Base-by-base conservation (phyloP, 2,113 vertebrate genomes). In the Heliornis fulica region DNA sequence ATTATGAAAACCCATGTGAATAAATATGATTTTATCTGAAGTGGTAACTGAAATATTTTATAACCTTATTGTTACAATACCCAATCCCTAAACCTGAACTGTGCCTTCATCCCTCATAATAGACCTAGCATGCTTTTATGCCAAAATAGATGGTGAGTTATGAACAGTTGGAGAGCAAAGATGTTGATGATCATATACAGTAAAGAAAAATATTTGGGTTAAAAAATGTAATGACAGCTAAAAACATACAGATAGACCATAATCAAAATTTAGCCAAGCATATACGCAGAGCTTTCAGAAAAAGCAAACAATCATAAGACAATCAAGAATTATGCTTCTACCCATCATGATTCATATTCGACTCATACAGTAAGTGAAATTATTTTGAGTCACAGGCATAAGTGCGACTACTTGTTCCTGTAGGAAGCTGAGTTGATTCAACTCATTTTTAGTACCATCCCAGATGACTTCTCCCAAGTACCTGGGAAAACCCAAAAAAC, bases 321-420 rank as follows among this genome's bases (percentile, higher is more conserved):
- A 10, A 48, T 71, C 56, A 79, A 41, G 40, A 94, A 77, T 71
- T 81, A 40, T 60, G 41, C 4, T 86, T 77, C n/a, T 76, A 66
- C 43, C 41, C 32, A 46, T 78, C 50, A 21, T 95, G 90, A 94
- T 87, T 96, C 87, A 86, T 78, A 56, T 93, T 94, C 90, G 85
- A 92, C 48, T 96, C 85, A 90, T 38, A 13, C 4, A 7, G 21
- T 66, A 94, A 87, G 34, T 71, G 46, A 93, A 90, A 88, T 22
- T 22, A 59, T 90, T 86, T 92, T 86, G 43, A 90, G 83, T 71
- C 64, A 60, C 43, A 26, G 16, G 54, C 71, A 60, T 45, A 92
- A 80, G 18, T 40, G 36, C 0, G 7, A 71, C 40, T 15, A 38
- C 19, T 29, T 91, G 78, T 68, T 87, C 36, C 19, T 48, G 19